Percentiles rank a stretch among this genome's conserved stretches.
phyloP scores from a whole-genome alignment of 2,797 vertebrate species.

The Eidolon dupreanum region DNA sequence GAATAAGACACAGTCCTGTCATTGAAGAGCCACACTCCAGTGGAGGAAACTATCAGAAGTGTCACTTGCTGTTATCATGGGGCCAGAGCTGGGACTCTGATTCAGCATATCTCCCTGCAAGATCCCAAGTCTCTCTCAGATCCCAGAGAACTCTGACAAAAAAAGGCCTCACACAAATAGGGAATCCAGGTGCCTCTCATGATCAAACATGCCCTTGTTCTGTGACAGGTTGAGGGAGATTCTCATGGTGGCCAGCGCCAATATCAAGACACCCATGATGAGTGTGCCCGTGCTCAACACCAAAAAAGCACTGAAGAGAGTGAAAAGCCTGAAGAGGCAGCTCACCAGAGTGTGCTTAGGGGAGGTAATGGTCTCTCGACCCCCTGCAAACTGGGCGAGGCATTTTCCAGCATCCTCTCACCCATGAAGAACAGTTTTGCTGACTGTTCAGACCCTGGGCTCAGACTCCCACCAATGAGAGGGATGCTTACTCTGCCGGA shows the following conservation, averaged over 20 bases:
- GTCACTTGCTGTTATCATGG: neutral
- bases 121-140: neutral
- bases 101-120: neutral
- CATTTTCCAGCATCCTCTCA: neutral
- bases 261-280: slow-evolving; percentile 98
- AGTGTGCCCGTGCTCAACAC: slow-evolving; percentile 92
- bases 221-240: slow-evolving; percentile 94
- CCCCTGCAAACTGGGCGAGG: fast-evolving
- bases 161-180: neutral
- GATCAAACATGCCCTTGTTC: neutral
- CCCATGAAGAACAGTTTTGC: neutral
- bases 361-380: slow-evolving; percentile 87
- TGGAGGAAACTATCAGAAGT: neutral
- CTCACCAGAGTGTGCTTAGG: slow-evolving; percentile 93
- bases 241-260: slow-evolving; percentile 93
- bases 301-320: slow-evolving; percentile 91
- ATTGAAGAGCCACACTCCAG: neutral
- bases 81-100: neutral
- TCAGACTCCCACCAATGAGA: neutral
- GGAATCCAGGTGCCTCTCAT: neutral
- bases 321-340: slow-evolving; percentile 90
- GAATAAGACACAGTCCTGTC: neutral
- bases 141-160: neutral
- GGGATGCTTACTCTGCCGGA: neutral
- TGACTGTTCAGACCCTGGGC: neutral